Evolutionary conservation across 1,140 invertebrate genomes (phyloP), one percentile per base, ranked within the genome.

Genomic region (Papilio polytes): DNA sequence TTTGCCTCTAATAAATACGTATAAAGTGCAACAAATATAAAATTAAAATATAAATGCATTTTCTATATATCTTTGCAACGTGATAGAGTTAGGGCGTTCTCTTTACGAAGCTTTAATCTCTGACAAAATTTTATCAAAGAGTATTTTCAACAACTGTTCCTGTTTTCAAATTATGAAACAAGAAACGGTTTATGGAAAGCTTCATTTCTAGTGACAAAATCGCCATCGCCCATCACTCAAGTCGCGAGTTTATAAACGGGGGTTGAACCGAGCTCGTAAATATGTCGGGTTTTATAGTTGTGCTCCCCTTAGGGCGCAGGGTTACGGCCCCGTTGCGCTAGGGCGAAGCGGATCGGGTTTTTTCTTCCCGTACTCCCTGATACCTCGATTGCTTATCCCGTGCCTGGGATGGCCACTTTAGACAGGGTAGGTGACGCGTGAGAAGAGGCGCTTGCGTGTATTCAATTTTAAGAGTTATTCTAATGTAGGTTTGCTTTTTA

Each of bases 281-380:
- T 89, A 93, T 91, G 92, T 92, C 90, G 87, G 87, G 86, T 90
- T 92, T 92, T 92, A 93, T 90, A 91, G 87, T 87, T 82, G 77
- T 80, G 83, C 87, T 77, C 89, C 90, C 90, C 84, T 85, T 53
- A 48, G 77, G 56, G 83, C 80, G 83, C 51, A 82, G 84, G 87
- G 85, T 85, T 84, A 82, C 80, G 80, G 74, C 82, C 77, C 84
- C 82, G 76, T 51, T 81, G 41, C 70, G 82, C 44, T 74, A 74
- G 78, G 77, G 82, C 81, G 80, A 78, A 76, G 59, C 79, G 73
- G 80, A 56, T 44, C 80, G 59, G 82, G 81, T 82, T 85, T 86
- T 84, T 83, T 87, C 66, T 80, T 77, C 74, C 76, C 66, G 78
- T 85, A 84, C 81, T 56, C 83, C 80, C 80, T 85, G 87, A 89